Conservation (phyloP, 2,888 invertebrate species). For the Drosophila siamana region DNA sequence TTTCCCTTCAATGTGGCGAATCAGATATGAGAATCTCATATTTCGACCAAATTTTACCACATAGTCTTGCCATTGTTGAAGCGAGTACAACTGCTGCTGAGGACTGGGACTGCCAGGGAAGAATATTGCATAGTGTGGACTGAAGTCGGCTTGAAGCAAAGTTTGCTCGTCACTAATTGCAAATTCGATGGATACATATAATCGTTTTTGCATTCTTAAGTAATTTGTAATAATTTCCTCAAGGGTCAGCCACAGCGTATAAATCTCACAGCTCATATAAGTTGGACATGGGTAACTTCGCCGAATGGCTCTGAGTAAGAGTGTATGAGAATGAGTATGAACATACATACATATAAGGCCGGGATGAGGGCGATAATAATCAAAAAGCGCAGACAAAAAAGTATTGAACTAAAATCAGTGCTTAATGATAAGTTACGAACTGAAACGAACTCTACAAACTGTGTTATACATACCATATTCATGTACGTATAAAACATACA, state of each 20-base stretch:
- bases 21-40: conserved; percentile 73
- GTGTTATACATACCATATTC: neutral
- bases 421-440: conserved; percentile 72
- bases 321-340: conserved; percentile 15
- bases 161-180: conserved; percentile 83
- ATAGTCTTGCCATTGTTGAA: conserved; percentile 44
- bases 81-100: neutral
- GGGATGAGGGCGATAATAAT: conserved; percentile 59
- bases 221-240: conserved; percentile 85
- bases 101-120: conserved; percentile 20
- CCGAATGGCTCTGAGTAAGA: conserved; percentile 39
- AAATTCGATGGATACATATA: conserved; percentile 84
- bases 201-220: conserved; percentile 85
- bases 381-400: conserved; percentile 48
- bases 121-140: conserved; percentile 6
- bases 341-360: conserved; percentile 3
- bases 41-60: conserved; percentile 45
- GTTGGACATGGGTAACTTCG: conserved; percentile 60
- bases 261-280: conserved; percentile 75
- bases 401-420: conserved; percentile 70
- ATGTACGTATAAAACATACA: neutral
- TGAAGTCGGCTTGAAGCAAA: conserved; percentile 60
- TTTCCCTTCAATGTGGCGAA: conserved; percentile 55
- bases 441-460: conserved; percentile 3
- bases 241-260: conserved; percentile 83